A percentile compares a stretch with the other conserved stretches of the same genome.
Evolutionary conservation across 2,888 invertebrate species (phyloP).

Genomic region (Eucera pruinosa): DNA sequence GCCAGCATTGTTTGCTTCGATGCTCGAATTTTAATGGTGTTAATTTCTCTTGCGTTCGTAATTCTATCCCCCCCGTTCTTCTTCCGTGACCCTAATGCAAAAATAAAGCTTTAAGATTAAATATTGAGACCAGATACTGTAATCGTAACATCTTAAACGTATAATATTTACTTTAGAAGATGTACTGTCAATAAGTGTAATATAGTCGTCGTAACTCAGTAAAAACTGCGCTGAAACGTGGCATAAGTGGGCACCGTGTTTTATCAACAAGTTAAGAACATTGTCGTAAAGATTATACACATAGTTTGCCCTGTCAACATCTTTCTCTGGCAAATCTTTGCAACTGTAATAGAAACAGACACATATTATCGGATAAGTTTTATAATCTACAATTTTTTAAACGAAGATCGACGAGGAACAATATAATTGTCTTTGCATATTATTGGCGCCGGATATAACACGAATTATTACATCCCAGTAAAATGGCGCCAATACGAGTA

Average conservation of each 20-base stretch:
- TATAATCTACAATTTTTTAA: too few relatives aligned
- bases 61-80: not conserved
- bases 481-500: too few relatives aligned
- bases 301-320: conserved; percentile 69
- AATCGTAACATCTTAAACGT: too few relatives aligned
- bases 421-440: too few relatives aligned
- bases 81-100: too few relatives aligned
- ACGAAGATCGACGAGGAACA: too few relatives aligned
- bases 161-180: not conserved
- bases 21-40: conserved; percentile 62
- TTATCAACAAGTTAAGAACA: conserved; percentile 79
- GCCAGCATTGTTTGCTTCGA: conserved; percentile 85
- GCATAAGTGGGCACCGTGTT: conserved; percentile 80
- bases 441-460: too few relatives aligned
- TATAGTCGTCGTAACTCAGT: conserved; percentile 83
- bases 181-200: conserved; percentile 45
- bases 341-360: conserved; percentile 23
- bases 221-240: conserved; percentile 83
- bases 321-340: conserved; percentile 65
- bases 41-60: conserved; percentile 23
- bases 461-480: too few relatives aligned
- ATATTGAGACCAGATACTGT: too few relatives aligned
- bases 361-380: too few relatives aligned
- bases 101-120: too few relatives aligned
- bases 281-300: conserved; percentile 79